These are phyloP conservation scores for Pseudocheirus occidentalis DNA, from an alignment of 2,797 vertebrate genomes.

Conservation along the genomic window DNA sequence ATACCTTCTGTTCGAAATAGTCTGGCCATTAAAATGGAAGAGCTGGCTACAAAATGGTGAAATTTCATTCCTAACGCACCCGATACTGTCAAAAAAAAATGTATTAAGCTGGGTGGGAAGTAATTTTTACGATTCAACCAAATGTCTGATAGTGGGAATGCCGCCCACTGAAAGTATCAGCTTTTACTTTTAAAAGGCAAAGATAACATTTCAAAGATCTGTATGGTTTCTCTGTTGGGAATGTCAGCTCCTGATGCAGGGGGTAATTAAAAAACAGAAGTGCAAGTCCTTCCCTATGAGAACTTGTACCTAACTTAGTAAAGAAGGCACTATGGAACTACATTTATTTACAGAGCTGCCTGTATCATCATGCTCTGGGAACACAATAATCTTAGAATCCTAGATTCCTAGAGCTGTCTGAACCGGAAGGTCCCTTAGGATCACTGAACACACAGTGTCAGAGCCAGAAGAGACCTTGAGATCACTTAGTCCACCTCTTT, in stretches of 20 bases:
- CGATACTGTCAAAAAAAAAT: slow-evolving; percentile 62
- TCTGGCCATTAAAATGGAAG: neutral
- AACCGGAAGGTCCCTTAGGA: no score
- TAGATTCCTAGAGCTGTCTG: neutral
- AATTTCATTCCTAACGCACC: neutral
- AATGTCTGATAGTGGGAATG: slow-evolving; percentile 73
- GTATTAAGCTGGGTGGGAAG: slow-evolving; percentile 57
- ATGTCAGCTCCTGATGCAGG: slow-evolving; percentile 22
- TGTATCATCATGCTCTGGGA: neutral
- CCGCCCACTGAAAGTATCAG: slow-evolving; percentile 69
- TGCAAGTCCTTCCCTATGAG: neutral
- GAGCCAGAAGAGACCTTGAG: neutral
- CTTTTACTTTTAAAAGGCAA: slow-evolving; percentile 29
- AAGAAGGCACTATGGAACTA: neutral
- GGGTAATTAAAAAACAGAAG: neutral
- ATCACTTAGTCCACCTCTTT: neutral
- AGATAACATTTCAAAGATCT: slow-evolving; percentile 39
- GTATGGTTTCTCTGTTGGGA: neutral
- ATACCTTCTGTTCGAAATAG: neutral
- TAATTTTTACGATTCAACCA: slow-evolving; percentile 66
- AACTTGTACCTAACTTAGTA: neutral
- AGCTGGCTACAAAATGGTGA: neutral
- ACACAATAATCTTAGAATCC: fast-evolving
- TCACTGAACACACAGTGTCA: no score
- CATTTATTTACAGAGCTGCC: neutral